Percentiles rank a stretch among this genome's conserved stretches.
These are phyloP conservation scores for Phasianus colchicus DNA, from an alignment of 2,113 vertebrate genomes.

Conservation along the genomic window DNA sequence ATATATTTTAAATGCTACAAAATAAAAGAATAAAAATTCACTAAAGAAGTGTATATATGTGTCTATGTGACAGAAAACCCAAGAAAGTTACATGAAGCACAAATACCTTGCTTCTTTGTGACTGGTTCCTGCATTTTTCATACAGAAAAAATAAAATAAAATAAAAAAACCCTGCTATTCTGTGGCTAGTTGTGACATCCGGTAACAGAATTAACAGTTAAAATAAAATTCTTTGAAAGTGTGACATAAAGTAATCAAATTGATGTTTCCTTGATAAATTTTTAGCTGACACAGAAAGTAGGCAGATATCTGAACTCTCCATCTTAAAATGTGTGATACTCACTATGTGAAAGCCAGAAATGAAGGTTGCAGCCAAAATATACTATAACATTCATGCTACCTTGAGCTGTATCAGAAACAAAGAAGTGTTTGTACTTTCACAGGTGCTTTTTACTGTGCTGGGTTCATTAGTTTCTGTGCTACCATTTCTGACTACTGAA, in stretches of 20 bases:
- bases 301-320: background rate
- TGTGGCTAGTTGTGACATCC: background rate
- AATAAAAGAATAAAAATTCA: background rate
- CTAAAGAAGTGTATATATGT: background rate
- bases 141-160: background rate
- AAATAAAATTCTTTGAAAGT: background rate
- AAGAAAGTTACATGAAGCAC: rapidly evolving
- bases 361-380: background rate
- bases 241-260: background rate
- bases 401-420: background rate
- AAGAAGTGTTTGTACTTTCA: background rate
- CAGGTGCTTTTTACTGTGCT: background rate
- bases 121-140: background rate
- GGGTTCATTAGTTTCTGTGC: background rate
- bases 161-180: background rate
- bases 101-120: background rate
- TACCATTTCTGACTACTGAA: background rate
- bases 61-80: background rate
- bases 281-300: background rate
- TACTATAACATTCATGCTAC: background rate
- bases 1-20: background rate
- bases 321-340: background rate
- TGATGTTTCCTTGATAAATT: background rate
- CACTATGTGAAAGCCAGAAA: background rate
- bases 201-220: background rate